phyloP scores from a whole-genome alignment of 2,797 vertebrate genomes.

The Lagocephalus sceleratus region DNA sequence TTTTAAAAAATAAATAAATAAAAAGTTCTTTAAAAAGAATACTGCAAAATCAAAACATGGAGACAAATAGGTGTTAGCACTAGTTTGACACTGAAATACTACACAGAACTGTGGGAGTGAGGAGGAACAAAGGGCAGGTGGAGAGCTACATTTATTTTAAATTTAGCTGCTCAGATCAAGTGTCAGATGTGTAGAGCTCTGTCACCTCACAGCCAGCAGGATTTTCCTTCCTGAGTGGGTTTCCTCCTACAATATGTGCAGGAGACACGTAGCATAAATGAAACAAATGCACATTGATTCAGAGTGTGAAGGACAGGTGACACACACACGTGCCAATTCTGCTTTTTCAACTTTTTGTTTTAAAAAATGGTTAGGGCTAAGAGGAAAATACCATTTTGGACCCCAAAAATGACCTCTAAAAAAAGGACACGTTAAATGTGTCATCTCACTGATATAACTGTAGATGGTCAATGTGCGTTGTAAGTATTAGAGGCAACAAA shows the following conservation, averaged over 20 bases:
- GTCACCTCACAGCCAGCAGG: slow-evolving; percentile 31
- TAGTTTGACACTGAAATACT: slow-evolving; percentile 7
- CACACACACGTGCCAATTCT: slow-evolving; percentile 3
- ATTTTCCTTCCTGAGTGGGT: slow-evolving; percentile 26
- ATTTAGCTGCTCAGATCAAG: slow-evolving; percentile 33
- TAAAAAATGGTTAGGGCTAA: too few relatives aligned
- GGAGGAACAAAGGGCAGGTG: slow-evolving; percentile 7
- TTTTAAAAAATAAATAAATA: too few relatives aligned
- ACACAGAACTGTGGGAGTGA: slow-evolving; percentile 19
- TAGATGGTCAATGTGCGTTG: too few relatives aligned
- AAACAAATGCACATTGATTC: slow-evolving; percentile 36
- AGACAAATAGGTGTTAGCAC: too few relatives aligned
- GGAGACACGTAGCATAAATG: slow-evolving; percentile 28
- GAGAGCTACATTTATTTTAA: slow-evolving; percentile 33
- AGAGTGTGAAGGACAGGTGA: slow-evolving; percentile 20
- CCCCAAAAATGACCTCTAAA: too few relatives aligned
- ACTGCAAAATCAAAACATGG: too few relatives aligned
- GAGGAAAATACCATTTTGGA: too few relatives aligned
- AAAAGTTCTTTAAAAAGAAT: too few relatives aligned
- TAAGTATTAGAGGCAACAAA: too few relatives aligned
- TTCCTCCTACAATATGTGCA: slow-evolving; percentile 22
- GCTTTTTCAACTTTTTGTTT: too few relatives aligned
- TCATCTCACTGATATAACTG: too few relatives aligned
- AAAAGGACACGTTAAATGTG: too few relatives aligned
- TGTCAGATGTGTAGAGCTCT: slow-evolving; percentile 23